Base-by-base conservation (phyloP, 2,888 invertebrate species). In the Lottia scabra region DNA sequence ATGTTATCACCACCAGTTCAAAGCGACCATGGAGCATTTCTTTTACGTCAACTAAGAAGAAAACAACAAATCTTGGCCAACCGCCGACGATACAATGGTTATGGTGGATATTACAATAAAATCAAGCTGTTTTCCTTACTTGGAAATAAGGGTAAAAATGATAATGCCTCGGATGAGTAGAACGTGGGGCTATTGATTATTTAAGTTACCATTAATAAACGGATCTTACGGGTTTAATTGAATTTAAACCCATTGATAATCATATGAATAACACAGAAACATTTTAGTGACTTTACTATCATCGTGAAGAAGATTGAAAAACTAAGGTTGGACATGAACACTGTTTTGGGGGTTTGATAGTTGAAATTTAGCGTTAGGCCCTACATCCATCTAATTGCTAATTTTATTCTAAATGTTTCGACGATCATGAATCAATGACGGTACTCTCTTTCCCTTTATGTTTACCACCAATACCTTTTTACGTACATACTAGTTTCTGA, bases 51-150 rank as follows among this genome's bases (percentile, higher is more conserved):
- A 19, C 13, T 56, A 56, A 56, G 56, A 23, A 56, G 56, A 23
- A 56, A 23, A 23, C 56, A 56, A 23, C 56, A 23, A 56, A 56
- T 23, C 19, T 56, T 56, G 23, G 56, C 56, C 19, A 56, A 56
- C 56, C 19, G 19, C 10, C 8, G 56, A 56, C 56, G 56, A 23
- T 56, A 56, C 23, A 23, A 19, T 2, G 56, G 56, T 56, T 56
- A 56, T 16, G 63, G 63, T 45, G 16, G 38, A 15, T 71, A 67
- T 63, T 71, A 71, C 71, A 63, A 67, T 13, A 71, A 71, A 27
- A 63, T 71, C 67, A 63, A 38, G 38, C 71, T 71, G 23, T 71
- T 71, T 63, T 26, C 48, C 10, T 48, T 70, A 23, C 48, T 70
- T 16, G 56, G 56, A 16, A 10, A 2, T 10, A 38, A 38, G 8